Evolutionary conservation across 2,888 invertebrate species (phyloP).

Genomic region (Phragmatobia fuliginosa): DNA sequence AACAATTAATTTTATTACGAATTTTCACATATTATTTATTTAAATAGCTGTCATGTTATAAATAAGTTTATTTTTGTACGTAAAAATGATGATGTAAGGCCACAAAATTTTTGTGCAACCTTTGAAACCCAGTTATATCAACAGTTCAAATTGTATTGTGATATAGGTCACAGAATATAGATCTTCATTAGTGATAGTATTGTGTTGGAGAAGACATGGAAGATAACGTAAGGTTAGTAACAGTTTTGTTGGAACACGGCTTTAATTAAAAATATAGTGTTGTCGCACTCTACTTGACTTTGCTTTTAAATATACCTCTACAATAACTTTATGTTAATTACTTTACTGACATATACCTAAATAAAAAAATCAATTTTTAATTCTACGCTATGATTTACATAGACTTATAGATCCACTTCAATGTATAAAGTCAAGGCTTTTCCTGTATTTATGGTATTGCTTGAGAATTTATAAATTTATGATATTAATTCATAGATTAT

Average conservation of each 20-base stretch:
- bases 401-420: neutral
- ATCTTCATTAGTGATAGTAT: constrained; percentile 17
- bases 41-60: neutral
- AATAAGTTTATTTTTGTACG: neutral
- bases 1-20: neutral
- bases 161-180: constrained; percentile 19
- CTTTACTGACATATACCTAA: neutral
- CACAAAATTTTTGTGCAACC: constrained; percentile 28
- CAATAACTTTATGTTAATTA: neutral
- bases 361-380: neutral
- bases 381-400: neutral
- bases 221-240: constrained; percentile 54
- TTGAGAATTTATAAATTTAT: neutral
- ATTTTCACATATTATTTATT: neutral
- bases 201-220: constrained; percentile 45
- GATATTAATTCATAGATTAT: neutral
- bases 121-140: constrained; percentile 8
- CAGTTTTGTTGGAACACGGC: neutral
- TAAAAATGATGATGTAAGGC: constrained; percentile 42
- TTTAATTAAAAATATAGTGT: too few relatives aligned
- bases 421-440: neutral
- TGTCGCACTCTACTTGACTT: neutral
- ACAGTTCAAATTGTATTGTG: constrained; percentile 9
- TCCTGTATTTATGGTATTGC: neutral
- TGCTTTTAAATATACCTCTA: neutral